phyloP scores from a whole-genome alignment of 1,140 invertebrate species.

The Eriosoma lanigerum region DNA sequence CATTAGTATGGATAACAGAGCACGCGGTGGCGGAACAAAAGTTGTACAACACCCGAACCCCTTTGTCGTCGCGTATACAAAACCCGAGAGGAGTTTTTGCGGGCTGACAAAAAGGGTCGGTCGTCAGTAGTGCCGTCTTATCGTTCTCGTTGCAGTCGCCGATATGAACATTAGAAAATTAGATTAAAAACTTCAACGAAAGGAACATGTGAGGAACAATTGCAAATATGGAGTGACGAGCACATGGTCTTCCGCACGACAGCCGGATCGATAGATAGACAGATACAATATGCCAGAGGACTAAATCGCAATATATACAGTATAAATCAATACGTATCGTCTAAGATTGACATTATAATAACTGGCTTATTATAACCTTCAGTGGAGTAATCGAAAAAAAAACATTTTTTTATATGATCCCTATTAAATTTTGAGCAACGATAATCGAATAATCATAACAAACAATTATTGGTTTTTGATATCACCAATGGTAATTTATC shows the following conservation, averaged over 20 bases:
- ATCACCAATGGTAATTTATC: too few relatives aligned
- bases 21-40: constrained; percentile 4
- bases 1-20: constrained; percentile 37
- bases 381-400: too few relatives aligned
- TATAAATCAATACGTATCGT: too few relatives aligned
- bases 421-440: too few relatives aligned
- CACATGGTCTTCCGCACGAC: too few relatives aligned
- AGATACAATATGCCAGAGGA: constrained; percentile 7
- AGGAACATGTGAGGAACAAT: background rate
- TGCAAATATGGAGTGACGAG: background rate
- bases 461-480: background rate
- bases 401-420: too few relatives aligned
- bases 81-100: constrained; percentile 39
- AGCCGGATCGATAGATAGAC: constrained; percentile 2
- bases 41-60: background rate
- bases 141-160: background rate
- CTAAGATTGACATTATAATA: too few relatives aligned
- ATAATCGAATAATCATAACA: too few relatives aligned
- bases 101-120: constrained; percentile 34
- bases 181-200: constrained; percentile 39
- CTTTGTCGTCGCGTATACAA: background rate
- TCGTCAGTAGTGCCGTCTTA: background rate
- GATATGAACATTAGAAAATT: constrained; percentile 15
- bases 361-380: too few relatives aligned
- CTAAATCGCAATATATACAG: too few relatives aligned